Evolutionary conservation across 2,797 vertebrate species (phyloP).

Genomic region (Betta splendens): DNA sequence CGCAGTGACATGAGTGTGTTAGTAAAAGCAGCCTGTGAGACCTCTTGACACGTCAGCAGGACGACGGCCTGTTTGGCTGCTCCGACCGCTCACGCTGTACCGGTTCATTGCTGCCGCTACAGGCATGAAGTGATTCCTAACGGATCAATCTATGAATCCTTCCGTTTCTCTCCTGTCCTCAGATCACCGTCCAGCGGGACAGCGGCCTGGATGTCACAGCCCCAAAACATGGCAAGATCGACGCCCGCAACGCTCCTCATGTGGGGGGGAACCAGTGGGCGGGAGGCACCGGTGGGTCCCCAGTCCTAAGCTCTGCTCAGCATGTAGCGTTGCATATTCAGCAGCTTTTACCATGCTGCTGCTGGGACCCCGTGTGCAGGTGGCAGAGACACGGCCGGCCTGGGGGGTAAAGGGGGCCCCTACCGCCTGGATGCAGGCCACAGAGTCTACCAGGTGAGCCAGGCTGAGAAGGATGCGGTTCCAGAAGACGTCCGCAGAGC

Average conservation of each 20-base stretch:
- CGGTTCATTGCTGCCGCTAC: too few species aligned
- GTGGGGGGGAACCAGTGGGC: slow-evolving; percentile 97
- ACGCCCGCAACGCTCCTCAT: slow-evolving; percentile 88
- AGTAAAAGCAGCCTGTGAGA: slow-evolving; percentile 8
- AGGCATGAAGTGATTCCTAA: too few species aligned
- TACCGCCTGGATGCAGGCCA: slow-evolving; percentile 95
- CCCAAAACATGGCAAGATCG: slow-evolving; percentile 94
- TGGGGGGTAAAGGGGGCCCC: slow-evolving; percentile 95
- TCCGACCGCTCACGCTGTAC: too few species aligned
- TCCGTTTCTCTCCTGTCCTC: slow-evolving; percentile 23
- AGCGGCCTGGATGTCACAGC: slow-evolving; percentile 89
- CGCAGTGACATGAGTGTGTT: slow-evolving; percentile 14
- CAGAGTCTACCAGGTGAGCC: slow-evolving; percentile 90
- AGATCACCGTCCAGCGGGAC: slow-evolving; percentile 94
- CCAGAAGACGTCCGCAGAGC: slow-evolving; percentile 93
- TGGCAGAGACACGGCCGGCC: slow-evolving; percentile 94
- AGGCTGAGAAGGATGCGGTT: slow-evolving; percentile 93
- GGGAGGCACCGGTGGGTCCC: slow-evolving; percentile 89
- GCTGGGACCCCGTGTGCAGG: too few species aligned
- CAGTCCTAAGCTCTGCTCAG: too few species aligned
- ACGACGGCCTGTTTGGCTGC: too few species aligned
- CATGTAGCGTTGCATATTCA: too few species aligned
- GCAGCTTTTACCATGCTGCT: too few species aligned
- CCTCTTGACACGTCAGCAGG: too few species aligned
- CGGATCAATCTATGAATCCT: slow-evolving; percentile 15